These are phyloP conservation scores for Podotricha telesiphe DNA, from an alignment of 2,888 invertebrate genomes.

Conservation along the genomic window DNA sequence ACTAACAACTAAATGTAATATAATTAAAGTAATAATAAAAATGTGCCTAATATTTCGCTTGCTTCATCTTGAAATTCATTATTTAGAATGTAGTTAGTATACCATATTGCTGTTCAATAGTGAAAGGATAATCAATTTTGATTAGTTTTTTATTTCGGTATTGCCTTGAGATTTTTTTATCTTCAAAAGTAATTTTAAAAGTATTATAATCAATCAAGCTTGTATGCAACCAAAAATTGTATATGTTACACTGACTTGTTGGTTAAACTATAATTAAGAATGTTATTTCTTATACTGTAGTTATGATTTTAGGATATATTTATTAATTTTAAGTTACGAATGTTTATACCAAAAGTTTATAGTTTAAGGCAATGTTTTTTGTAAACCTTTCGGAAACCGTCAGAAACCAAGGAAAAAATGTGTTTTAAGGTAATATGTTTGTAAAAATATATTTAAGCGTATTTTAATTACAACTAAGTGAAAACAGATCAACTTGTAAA, in stretches of 20 bases:
- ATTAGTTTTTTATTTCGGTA: not conserved
- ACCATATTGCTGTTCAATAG: constrained; percentile 2
- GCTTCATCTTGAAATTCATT: not conserved
- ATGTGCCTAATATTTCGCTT: not conserved
- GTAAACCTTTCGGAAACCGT: too few species aligned
- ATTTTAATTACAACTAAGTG: too few species aligned
- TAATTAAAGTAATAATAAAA: not conserved
- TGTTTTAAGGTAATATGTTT: too few species aligned
- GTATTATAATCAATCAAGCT: not conserved
- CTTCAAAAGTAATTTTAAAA: constrained; percentile 3
- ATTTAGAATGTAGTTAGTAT: not conserved
- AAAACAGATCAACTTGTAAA: too few species aligned
- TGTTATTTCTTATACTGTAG: not conserved
- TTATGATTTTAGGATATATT: too few species aligned
- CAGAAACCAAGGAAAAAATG: too few species aligned
- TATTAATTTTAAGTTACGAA: too few species aligned
- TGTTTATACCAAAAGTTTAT: too few species aligned
- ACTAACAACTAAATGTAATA: too few species aligned
- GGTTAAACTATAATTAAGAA: not conserved
- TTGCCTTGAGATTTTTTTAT: constrained; percentile 19
- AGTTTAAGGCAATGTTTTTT: too few species aligned
- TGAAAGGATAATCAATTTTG: constrained; percentile 15
- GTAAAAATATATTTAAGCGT: too few species aligned
- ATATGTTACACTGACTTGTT: not conserved
- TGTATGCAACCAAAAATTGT: constrained; percentile 2